These are phyloP conservation scores for Himalopsyche kuldschensis DNA, from an alignment of 2,888 invertebrate species.

Conservation along the genomic window DNA sequence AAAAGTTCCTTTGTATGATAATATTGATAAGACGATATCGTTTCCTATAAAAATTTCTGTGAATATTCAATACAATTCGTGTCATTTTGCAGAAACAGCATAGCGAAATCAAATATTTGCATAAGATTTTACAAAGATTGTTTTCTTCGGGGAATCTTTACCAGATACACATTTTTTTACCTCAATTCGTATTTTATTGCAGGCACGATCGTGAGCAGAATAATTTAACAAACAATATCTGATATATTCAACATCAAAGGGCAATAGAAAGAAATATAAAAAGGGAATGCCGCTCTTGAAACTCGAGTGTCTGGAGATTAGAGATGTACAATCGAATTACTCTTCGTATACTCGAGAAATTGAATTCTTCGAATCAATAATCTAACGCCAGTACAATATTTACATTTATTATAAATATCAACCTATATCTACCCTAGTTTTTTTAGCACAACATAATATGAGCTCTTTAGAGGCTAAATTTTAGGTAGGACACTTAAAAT, in stretches of 20 bases:
- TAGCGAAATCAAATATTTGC: conserved; percentile 14
- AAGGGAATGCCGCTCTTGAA: neutral
- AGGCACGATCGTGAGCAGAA: conserved; percentile 16
- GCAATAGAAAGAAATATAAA: neutral
- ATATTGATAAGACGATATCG: too few species aligned
- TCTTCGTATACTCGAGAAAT: too few species aligned
- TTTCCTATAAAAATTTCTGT: neutral
- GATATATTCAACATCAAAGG: neutral
- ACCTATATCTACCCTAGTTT: too few species aligned
- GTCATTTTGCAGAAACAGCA: neutral
- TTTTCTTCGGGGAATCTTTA: conserved; percentile 14
- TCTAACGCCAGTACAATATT: too few species aligned
- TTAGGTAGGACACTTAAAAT: too few species aligned
- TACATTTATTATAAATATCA: too few species aligned
- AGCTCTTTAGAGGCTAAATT: too few species aligned
- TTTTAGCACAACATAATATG: too few species aligned
- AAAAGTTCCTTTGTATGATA: too few species aligned
- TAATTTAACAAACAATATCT: conserved; percentile 23
- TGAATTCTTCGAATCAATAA: too few species aligned
- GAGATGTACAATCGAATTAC: too few species aligned
- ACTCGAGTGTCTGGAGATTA: neutral
- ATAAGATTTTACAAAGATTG: neutral
- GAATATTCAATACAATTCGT: neutral
- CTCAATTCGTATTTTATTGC: conserved; percentile 28
- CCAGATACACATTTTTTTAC: conserved; percentile 15